These are phyloP conservation scores for Drosophila obscura DNA, from an alignment of 1,140 invertebrate species.

Conservation along the genomic window DNA sequence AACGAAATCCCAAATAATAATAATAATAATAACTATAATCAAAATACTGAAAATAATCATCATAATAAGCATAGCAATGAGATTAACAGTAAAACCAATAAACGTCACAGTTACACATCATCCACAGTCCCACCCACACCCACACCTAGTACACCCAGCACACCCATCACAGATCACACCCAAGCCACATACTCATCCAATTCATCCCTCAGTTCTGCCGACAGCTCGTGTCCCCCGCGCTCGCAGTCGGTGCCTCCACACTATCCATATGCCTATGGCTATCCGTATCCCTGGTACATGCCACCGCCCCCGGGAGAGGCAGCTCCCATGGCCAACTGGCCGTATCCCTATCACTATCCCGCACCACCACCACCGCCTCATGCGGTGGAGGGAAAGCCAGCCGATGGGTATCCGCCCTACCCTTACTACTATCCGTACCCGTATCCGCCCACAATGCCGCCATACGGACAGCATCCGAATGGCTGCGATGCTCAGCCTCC, in stretches of 20 bases:
- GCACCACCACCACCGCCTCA: conserved; percentile 47
- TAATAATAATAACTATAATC: conserved; percentile 59
- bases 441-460: conserved; percentile 55
- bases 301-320: conserved; percentile 43
- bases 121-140: conserved; percentile 19
- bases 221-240: conserved; percentile 61
- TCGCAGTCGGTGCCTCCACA: conserved; percentile 67
- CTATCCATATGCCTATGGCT: conserved; percentile 76
- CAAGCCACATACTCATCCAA: conserved; percentile 62
- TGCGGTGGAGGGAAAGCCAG: conserved; percentile 44
- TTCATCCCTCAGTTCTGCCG: conserved; percentile 66
- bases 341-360: conserved; percentile 68
- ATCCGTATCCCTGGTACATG: conserved; percentile 74
- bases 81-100: conserved; percentile 71
- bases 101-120: conserved; percentile 66
- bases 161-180: conserved; percentile 32
- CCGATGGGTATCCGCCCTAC: conserved; percentile 60
- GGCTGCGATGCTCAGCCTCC: conserved; percentile 5
- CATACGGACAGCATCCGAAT: conserved; percentile 40
- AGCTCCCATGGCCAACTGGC: conserved; percentile 45
- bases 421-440: conserved; percentile 76
- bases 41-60: conserved; percentile 44
- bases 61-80: conserved; percentile 63
- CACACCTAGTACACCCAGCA: conserved; percentile 3
- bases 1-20: conserved; percentile 76